Conservation (phyloP, 2,888 invertebrate species). For the Habroteleia sp. region DNA sequence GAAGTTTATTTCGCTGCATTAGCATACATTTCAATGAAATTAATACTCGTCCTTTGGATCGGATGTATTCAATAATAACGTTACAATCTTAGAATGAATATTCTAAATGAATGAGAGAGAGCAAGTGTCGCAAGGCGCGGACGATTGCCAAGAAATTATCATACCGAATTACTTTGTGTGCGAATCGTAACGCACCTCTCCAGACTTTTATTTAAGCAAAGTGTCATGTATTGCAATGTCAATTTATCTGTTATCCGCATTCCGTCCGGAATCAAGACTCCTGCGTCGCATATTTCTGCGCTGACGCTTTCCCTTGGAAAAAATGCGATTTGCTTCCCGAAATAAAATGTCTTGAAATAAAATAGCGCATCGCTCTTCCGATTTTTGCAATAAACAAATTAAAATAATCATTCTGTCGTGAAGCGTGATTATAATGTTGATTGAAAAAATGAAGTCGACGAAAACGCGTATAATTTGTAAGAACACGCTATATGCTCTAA, state of each 20-base stretch:
- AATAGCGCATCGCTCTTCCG: too few relatives aligned
- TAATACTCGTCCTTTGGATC: too few relatives aligned
- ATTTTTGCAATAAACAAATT: not conserved
- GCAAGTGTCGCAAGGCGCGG: conserved; percentile 34
- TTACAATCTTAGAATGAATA: conserved; percentile 41
- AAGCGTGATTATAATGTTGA: not conserved
- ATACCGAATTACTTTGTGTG: conserved; percentile 26
- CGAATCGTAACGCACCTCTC: conserved; percentile 5
- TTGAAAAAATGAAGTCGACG: not conserved
- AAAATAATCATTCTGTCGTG: not conserved
- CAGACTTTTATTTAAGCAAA: conserved; percentile 28
- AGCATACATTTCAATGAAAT: too few relatives aligned
- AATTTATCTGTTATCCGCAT: conserved; percentile 43
- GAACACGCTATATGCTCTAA: not conserved
- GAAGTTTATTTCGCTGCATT: too few relatives aligned
- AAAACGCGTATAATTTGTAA: not conserved
- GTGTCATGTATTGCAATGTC: conserved; percentile 20
- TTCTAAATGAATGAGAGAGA: conserved; percentile 52
- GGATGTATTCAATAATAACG: conserved; percentile 42
- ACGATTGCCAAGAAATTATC: conserved; percentile 49
- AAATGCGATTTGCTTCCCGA: not conserved
- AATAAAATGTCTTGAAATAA: not conserved
- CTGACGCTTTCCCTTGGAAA: not conserved
- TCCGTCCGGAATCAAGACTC: conserved; percentile 10
- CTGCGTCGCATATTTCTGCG: not conserved